phyloP scores from a whole-genome alignment of 2,797 vertebrate genomes.

The Lagocephalus sceleratus region DNA sequence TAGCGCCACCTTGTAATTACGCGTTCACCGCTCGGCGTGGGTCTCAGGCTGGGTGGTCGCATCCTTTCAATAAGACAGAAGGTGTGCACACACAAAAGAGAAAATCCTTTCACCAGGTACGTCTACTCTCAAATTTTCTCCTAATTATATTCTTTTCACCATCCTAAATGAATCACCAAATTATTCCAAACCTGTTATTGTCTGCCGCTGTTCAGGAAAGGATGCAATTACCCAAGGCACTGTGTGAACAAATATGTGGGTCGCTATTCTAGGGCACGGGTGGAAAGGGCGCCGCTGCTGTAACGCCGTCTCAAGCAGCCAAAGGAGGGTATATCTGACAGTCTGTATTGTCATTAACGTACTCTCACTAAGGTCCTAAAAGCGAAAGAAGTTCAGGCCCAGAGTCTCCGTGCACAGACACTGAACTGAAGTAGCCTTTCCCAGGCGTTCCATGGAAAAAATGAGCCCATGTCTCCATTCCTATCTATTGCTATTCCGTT shows the following conservation, averaged over 20 bases:
- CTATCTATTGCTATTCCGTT: slow-evolving; percentile 64
- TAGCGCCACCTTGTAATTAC: slow-evolving; percentile 47
- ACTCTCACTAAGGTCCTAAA: no score
- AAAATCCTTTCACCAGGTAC: slow-evolving; percentile 54
- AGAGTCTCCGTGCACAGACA: slow-evolving; percentile 24
- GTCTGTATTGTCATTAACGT: background rate
- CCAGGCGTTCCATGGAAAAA: slow-evolving; percentile 59
- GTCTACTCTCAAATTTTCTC: slow-evolving; percentile 46
- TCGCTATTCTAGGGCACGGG: slow-evolving; percentile 69
- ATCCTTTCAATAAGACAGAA: slow-evolving; percentile 40
- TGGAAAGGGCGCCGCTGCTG: slow-evolving; percentile 60
- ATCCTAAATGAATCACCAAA: slow-evolving; percentile 54
- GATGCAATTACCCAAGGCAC: slow-evolving; percentile 64
- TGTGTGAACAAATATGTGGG: slow-evolving; percentile 71
- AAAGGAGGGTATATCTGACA: slow-evolving; percentile 39
- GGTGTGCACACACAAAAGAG: slow-evolving; percentile 29
- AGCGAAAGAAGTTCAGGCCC: slow-evolving; percentile 3
- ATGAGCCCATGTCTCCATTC: slow-evolving; percentile 67
- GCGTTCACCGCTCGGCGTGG: slow-evolving; percentile 33
- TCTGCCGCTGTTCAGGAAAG: slow-evolving; percentile 51
- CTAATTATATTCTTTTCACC: slow-evolving; percentile 57
- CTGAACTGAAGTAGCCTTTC: slow-evolving; percentile 48
- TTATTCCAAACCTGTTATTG: slow-evolving; percentile 57
- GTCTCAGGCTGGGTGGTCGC: slow-evolving; percentile 42
- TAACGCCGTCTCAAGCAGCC: slow-evolving; percentile 34